phyloP scores from a whole-genome alignment of 2,888 invertebrate genomes.

The Leptura quadrifasciata region DNA sequence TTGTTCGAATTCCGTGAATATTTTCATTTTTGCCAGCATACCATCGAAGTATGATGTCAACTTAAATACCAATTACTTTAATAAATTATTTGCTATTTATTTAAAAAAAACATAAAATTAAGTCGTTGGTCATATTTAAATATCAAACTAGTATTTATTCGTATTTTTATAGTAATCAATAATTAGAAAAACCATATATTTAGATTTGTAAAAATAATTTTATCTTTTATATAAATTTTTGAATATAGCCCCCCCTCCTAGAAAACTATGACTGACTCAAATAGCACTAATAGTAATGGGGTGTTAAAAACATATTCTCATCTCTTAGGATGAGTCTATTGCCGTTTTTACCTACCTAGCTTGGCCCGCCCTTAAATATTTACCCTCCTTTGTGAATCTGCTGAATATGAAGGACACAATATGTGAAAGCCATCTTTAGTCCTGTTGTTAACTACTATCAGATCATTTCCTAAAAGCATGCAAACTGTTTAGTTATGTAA shows the following conservation, averaged over 20 bases:
- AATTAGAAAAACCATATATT: too few relatives aligned
- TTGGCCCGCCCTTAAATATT: constrained; percentile 21
- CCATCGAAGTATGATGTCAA: background rate
- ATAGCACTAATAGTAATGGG: constrained; percentile 17
- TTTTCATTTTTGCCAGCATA: background rate
- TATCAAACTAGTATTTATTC: too few relatives aligned
- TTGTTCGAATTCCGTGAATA: background rate
- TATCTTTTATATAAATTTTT: background rate
- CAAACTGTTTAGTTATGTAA: background rate
- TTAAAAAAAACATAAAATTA: too few relatives aligned
- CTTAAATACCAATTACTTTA: background rate
- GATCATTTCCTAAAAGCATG: background rate
- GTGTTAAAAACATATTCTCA: constrained; percentile 13
- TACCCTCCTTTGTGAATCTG: constrained; percentile 23
- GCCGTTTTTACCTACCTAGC: background rate
- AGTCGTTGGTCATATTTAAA: too few relatives aligned
- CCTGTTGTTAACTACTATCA: background rate
- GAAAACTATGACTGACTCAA: constrained; percentile 10
- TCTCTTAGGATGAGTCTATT: constrained; percentile 11
- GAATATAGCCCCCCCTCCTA: background rate
- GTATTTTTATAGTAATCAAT: too few relatives aligned
- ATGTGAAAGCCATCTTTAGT: background rate
- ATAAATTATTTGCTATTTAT: background rate
- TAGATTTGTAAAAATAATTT: too few relatives aligned
- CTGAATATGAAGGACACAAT: constrained; percentile 12